phyloP scores from a whole-genome alignment of 2,113 vertebrate species.

The Saccopteryx bilineata region DNA sequence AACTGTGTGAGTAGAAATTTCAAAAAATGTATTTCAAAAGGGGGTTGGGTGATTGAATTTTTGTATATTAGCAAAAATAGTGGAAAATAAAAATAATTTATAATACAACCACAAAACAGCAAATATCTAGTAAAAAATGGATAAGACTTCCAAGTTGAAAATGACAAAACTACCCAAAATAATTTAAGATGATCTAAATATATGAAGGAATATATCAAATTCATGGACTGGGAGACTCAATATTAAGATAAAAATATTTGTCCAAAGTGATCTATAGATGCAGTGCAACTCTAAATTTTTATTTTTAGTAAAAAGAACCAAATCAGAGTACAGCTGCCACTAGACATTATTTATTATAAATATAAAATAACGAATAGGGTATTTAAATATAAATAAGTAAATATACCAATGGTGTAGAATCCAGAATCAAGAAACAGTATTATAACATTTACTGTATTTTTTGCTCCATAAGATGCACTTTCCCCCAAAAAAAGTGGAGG shows the following conservation, averaged over 20 bases:
- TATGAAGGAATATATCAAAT: background rate
- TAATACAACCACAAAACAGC: background rate
- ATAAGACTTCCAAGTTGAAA: background rate
- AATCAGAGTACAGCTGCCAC: background rate
- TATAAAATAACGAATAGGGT: background rate
- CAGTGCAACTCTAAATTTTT: background rate
- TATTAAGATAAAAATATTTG: background rate
- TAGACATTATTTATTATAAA: background rate
- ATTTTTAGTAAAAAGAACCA: background rate
- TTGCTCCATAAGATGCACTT: too few relatives aligned
- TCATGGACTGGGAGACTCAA: background rate
- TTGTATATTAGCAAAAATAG: background rate
- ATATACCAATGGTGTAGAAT: background rate
- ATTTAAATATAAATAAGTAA: background rate
- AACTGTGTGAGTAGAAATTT: background rate
- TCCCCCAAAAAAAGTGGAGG: too few relatives aligned
- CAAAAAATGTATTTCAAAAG: background rate
- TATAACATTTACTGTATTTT: too few relatives aligned
- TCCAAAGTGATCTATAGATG: background rate
- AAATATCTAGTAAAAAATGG: background rate
- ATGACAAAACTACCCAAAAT: background rate
- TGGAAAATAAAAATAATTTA: background rate
- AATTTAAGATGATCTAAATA: background rate
- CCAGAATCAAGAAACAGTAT: background rate
- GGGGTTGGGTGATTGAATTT: too few relatives aligned